A percentile compares a stretch with the other conserved stretches of the same genome.
Conservation (phyloP, 2,888 invertebrate genomes). For the Sylvicola fuscatus region DNA sequence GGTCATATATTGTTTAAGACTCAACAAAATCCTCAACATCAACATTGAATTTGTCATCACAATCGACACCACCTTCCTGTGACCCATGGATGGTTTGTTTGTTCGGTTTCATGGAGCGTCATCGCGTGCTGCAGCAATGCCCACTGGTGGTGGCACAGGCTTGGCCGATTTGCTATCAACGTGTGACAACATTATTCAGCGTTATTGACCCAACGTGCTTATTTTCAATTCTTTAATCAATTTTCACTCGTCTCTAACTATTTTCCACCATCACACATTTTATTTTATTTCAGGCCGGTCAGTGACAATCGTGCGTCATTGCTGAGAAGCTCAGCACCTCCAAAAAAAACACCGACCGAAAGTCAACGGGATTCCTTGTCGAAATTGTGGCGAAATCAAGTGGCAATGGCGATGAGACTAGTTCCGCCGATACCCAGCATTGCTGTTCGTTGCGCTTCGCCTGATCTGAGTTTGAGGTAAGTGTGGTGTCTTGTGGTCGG, state of each 20-base stretch:
- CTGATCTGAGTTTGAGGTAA: conserved; percentile 78
- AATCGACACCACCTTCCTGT: conserved; percentile 25
- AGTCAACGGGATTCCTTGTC: conserved; percentile 68
- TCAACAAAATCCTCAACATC: conserved; percentile 23
- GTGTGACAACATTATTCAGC: conserved; percentile 76
- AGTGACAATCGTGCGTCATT: conserved; percentile 93
- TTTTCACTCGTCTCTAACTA: conserved; percentile 5
- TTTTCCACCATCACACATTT: conserved; percentile 4
- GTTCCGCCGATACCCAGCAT: conserved; percentile 82
- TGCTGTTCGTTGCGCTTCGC: conserved; percentile 77
- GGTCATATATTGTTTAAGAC: conserved; percentile 12
- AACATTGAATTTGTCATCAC: conserved; percentile 20
- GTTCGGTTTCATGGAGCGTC: conserved; percentile 73
- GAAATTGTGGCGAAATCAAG: conserved; percentile 95
- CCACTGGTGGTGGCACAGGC: conserved; percentile 74
- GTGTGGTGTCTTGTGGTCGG: conserved; percentile 7
- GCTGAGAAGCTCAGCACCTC: conserved; percentile 66
- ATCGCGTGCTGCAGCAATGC: conserved; percentile 61
- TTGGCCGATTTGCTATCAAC: conserved; percentile 87
- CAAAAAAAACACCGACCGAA: conserved; percentile 81
- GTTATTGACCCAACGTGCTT: conserved; percentile 80
- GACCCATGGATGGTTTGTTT: conserved; percentile 87
- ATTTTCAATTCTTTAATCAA: conserved; percentile 5
- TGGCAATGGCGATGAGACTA: conserved; percentile 88
- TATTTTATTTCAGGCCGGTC: conserved; percentile 52